Evolutionary conservation across 2,797 vertebrate species (phyloP).

Genomic region (Thaleichthys pacificus): DNA sequence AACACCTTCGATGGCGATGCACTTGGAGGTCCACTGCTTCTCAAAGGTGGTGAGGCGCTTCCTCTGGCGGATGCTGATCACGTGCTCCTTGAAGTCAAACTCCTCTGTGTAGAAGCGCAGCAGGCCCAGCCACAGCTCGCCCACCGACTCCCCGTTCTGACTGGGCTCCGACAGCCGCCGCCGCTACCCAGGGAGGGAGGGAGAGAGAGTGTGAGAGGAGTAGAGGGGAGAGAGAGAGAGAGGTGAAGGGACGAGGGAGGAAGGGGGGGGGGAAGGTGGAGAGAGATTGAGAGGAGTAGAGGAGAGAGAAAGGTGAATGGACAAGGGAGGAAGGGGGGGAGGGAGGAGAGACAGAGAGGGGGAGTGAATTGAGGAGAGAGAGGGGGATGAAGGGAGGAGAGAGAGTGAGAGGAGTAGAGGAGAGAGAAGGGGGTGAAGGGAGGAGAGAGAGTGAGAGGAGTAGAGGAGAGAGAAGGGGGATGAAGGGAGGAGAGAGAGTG

Average conservation of each 20-base stretch:
- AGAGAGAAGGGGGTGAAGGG: not conserved
- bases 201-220: not conserved
- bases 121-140: constrained; percentile 94
- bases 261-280: too few species aligned
- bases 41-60: constrained; percentile 96
- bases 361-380: too few species aligned
- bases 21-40: constrained; percentile 99
- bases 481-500: not conserved
- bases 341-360: too few species aligned
- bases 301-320: too few species aligned
- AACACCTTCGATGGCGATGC: constrained; percentile 96
- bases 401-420: not conserved
- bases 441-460: not conserved
- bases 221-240: too few species aligned
- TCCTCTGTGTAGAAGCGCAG: constrained; percentile 97
- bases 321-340: too few species aligned
- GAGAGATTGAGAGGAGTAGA: too few species aligned
- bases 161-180: constrained; percentile 81
- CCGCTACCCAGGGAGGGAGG: constrained; percentile 62
- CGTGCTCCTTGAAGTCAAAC: constrained; percentile 97
- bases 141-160: constrained; percentile 89
- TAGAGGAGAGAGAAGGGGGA: not conserved
- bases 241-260: too few species aligned
- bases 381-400: not conserved
- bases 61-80: constrained; percentile 96